Base-by-base conservation (phyloP, 2,888 invertebrate genomes). In the Sericinus montela region DNA sequence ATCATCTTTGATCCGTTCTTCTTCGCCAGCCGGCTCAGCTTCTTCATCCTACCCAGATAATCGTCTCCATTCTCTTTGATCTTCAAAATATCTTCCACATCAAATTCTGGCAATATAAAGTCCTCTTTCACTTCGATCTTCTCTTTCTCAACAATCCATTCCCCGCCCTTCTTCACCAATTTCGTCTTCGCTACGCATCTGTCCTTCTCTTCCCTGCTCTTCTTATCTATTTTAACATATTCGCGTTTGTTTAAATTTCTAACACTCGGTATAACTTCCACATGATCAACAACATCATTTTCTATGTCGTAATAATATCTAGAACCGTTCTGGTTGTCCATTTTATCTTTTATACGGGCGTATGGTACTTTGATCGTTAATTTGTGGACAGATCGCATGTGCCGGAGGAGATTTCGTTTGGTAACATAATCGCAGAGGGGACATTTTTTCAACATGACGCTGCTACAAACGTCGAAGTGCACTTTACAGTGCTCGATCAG, bases 211-310 rank as follows among this genome's bases (percentile, higher is more conserved):
- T 67, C 62, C 1, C 76, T 59, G 3, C 70, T 73, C 9, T 54
- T 63, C 25, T 59, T 72, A 48, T 86, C 85, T 0, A 81, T 59
- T 28, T 73, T 64, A 11, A 72, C 57, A 1, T 61, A 63, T 0
- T 77, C 83, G 0, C 62, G 61, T 45, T 72, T 75, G 23, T 86
- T 85, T 0, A 86, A 45, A 11, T 74, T 71, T 13, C 72, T 77
- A 0, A 84, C 58, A 13, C 82, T 83, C 0, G 86, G 86, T 53
- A 85, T 82, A 0, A 85, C 65, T 55, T 85, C 80, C 1, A 84
- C 41, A 32, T 68, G 61, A 2, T 64, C 54, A 3, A 70, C 48
- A 7, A 49, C 45, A 0, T 65, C 57, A 1, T 67, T 52, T 5
- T 69, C 59, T 0, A 73, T 58, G 8, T 77, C 63, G n/a, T 72